Percentiles rank a stretch among this genome's conserved stretches.
These are phyloP conservation scores for Coccyzus lansbergi DNA, from an alignment of 2,797 vertebrate genomes.

Conservation along the genomic window DNA sequence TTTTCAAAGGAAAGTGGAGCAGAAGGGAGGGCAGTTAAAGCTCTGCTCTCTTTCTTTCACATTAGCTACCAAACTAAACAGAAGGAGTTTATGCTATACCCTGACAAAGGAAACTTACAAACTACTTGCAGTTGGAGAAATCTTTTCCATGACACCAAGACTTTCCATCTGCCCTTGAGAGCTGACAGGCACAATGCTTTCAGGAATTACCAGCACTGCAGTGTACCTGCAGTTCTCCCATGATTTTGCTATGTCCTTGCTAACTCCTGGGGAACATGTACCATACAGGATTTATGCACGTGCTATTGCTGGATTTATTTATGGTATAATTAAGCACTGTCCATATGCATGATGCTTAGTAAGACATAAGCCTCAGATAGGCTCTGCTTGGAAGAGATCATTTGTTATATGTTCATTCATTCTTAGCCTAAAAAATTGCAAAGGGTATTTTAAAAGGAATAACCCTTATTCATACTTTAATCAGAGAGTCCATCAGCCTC, in stretches of 20 bases:
- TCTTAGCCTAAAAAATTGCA: neutral
- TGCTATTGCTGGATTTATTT: neutral
- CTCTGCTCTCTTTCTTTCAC: conserved; percentile 56
- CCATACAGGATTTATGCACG: neutral
- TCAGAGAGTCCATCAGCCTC: neutral
- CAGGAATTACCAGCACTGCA: conserved; percentile 27
- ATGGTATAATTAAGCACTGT: neutral
- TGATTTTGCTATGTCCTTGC: conserved; percentile 11
- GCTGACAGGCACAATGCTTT: neutral
- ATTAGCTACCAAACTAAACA: conserved; percentile 59
- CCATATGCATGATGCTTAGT: neutral
- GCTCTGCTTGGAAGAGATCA: neutral
- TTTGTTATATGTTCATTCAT: neutral
- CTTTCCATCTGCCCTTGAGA: conserved; percentile 50
- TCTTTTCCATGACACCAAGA: conserved; percentile 38
- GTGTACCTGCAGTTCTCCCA: conserved; percentile 53
- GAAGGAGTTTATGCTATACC: conserved; percentile 60
- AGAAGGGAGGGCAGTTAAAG: conserved; percentile 67
- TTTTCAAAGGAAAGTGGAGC: conserved; percentile 69
- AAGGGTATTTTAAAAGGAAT: neutral
- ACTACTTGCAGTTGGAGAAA: conserved; percentile 52
- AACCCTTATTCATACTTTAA: neutral
- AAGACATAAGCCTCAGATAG: neutral
- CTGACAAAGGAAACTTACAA: conserved; percentile 48
- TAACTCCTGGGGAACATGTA: neutral